Evolutionary conservation across 1,140 invertebrate genomes (phyloP), one percentile per base, ranked within the genome.

Genomic region (Papilio aristodemus): DNA sequence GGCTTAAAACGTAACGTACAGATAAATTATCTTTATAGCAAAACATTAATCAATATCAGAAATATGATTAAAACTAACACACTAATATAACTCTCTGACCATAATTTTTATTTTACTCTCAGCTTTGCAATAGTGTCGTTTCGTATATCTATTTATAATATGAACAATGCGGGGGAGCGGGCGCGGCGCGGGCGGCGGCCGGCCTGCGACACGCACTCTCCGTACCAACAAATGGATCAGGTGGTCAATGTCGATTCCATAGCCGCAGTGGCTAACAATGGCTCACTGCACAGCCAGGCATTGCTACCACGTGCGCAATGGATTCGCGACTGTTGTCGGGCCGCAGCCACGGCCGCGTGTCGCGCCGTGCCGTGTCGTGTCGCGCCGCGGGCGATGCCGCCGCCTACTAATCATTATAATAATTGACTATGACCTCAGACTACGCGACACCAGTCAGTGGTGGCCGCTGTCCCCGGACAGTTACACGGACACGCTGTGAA

Each of bases 21-120:
- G 87, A 90, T 90, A 90, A 90, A 89, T 90, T 80, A 89, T 89
- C 86, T 90, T 87, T n/a, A 88, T 85, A 90, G 89, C 85, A 90
- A 89, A 91, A 91, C 89, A 89, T 91, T 85, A 87, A 89, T 89
- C 86, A 89, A 87, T 91, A 88, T 89, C 85, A 89, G 87, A 89
- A 91, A 89, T 89, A 91, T 89, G 88, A 91, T 89, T 90, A 89
- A 89, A 89, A 89, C 89, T 91, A 91, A 89, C 89, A 83, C 84
- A 89, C 89, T 91, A 91, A 87, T 89, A 91, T 89, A 89, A 86
- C 84, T 89, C 85, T 89, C 84, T 89, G 80, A 83, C 81, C 72
- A 73, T 82, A 64, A 72, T 78, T 72, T 67, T 77, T 78, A 74
- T 81, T 81, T 85, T 79, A 77, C 79, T 77, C 78, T 80, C 72